Percentiles rank a stretch among this genome's conserved stretches.
These are phyloP conservation scores for Tubulanus polymorphus DNA, from an alignment of 2,888 invertebrate genomes.

Conservation along the genomic window DNA sequence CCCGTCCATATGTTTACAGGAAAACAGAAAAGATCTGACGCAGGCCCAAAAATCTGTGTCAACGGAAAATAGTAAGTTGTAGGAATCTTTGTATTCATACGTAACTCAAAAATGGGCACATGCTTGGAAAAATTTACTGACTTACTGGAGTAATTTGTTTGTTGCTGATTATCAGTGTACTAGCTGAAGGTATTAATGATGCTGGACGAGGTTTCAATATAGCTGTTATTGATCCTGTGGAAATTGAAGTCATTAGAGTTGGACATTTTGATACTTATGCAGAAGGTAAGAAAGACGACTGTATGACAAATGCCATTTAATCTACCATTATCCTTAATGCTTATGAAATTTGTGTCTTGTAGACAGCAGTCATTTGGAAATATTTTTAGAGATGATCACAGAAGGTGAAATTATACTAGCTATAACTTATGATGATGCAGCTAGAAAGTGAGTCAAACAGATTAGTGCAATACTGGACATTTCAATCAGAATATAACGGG, in stretches of 20 bases:
- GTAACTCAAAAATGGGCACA: not conserved
- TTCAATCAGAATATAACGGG: not conserved
- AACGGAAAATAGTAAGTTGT: slow-evolving; percentile 56
- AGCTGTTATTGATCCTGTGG: slow-evolving; percentile 55
- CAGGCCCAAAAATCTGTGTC: slow-evolving; percentile 57
- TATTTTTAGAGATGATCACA: slow-evolving; percentile 50
- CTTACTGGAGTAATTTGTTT: not conserved
- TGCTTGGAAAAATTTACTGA: not conserved
- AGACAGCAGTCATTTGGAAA: slow-evolving; percentile 55
- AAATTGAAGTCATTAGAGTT: slow-evolving; percentile 52
- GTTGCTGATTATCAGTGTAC: slow-evolving; percentile 38
- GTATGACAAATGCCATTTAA: not conserved
- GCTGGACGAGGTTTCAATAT: slow-evolving; percentile 60
- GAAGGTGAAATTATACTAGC: slow-evolving; percentile 57
- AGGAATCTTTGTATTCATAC: not conserved
- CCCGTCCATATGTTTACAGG: slow-evolving; percentile 57
- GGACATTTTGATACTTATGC: slow-evolving; percentile 59
- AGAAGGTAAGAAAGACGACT: slow-evolving; percentile 43
- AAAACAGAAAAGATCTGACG: slow-evolving; percentile 45
- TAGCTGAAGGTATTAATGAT: slow-evolving; percentile 53
- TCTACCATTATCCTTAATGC: slow-evolving; percentile 7
- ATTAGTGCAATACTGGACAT: not conserved
- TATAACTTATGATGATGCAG: slow-evolving; percentile 59
- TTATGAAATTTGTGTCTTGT: slow-evolving; percentile 7
- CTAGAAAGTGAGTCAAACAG: slow-evolving; percentile 52